Conservation (phyloP, 2,113 vertebrate genomes). For the Oreochromis tanganicae region DNA sequence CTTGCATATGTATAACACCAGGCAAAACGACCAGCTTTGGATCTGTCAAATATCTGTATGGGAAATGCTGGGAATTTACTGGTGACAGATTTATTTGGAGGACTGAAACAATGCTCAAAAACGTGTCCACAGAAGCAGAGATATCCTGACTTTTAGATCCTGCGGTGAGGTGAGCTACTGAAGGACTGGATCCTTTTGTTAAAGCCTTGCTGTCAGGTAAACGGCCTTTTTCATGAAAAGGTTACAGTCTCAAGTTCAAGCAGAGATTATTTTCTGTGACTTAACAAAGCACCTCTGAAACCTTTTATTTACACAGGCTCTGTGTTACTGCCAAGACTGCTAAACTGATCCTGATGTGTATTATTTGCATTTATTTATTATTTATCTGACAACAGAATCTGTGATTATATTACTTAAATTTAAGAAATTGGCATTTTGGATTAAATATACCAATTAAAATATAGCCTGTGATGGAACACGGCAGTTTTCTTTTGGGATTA, state of each 20-base stretch:
- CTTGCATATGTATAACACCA: not conserved
- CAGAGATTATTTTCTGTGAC: not conserved
- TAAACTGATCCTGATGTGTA: not conserved
- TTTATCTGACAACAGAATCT: not conserved
- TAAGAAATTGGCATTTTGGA: not conserved
- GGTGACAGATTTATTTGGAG: not conserved
- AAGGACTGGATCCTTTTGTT: not conserved
- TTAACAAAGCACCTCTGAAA: not conserved
- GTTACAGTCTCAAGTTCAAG: not conserved
- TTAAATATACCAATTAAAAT: not conserved
- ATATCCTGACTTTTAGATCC: not conserved
- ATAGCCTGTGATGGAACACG: not conserved
- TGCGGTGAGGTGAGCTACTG: not conserved
- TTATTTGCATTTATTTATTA: not conserved
- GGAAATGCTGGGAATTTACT: not conserved
- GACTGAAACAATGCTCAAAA: not conserved
- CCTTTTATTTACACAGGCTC: not conserved
- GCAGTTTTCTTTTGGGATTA: not conserved
- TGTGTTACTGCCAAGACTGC: not conserved
- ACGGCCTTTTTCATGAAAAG: not conserved
- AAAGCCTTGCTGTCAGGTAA: not conserved
- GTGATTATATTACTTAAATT: not conserved
- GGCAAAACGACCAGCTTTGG: fast-evolving
- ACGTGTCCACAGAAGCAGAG: fast-evolving
- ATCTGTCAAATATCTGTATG: not conserved